Percentiles rank a stretch among this genome's conserved stretches.
Evolutionary conservation across 2,113 vertebrate species (phyloP).

Genomic region (Potamarius usumacintae): DNA sequence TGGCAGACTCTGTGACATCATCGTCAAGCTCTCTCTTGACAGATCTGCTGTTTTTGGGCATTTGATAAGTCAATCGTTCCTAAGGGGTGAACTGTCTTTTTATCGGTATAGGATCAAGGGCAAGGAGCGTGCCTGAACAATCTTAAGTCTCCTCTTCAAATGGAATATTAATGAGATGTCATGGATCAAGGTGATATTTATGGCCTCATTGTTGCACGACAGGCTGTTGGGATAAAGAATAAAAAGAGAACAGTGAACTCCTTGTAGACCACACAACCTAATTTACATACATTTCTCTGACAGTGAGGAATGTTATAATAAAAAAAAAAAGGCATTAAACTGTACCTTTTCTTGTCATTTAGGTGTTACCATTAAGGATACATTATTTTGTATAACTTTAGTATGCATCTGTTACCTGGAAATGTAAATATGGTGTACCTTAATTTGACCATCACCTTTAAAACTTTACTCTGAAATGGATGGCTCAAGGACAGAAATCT

Average conservation of each 20-base stretch:
- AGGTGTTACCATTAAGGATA: not conserved
- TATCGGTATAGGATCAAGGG: not conserved
- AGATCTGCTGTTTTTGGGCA: conserved; percentile 98
- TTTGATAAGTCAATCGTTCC: conserved; percentile 76
- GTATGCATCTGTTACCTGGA: not conserved
- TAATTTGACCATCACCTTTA: not conserved
- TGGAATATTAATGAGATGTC: not conserved
- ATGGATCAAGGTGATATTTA: conserved; percentile 54
- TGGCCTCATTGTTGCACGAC: conserved; percentile 66
- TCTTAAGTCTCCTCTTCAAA: conserved; percentile 17
- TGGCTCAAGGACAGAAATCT: not conserved
- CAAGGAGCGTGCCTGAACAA: not conserved
- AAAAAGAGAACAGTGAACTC: conserved; percentile 29
- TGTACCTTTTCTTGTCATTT: not conserved
- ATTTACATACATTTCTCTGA: not conserved
- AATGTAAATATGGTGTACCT: not conserved
- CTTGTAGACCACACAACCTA: not conserved
- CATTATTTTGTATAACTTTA: not conserved
- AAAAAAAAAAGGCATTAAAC: not conserved
- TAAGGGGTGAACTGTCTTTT: conserved; percentile 64
- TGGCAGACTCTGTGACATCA: conserved; percentile 94
- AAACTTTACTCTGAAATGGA: not conserved
- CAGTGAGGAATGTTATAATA: too few species aligned
- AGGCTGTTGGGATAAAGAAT: conserved; percentile 56
- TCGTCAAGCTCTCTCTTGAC: conserved; percentile 94